Evolutionary conservation across 2,797 vertebrate species (phyloP).

Genomic region (Hemibagrus guttatus): DNA sequence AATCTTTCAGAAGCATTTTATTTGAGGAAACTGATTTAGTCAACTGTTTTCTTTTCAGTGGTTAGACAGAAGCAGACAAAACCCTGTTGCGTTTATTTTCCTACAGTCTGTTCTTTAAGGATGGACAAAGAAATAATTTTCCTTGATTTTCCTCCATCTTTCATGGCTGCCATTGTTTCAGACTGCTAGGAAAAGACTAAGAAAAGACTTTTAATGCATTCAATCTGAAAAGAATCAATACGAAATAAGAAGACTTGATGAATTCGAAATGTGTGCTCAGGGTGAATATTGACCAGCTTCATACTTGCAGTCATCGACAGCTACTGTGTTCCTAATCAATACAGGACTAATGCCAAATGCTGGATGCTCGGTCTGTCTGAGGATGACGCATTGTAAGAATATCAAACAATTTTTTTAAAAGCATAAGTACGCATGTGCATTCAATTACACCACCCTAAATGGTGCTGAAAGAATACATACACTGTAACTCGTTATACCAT

Average conservation of each 20-base stretch:
- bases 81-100: neutral
- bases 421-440: neutral
- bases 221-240: constrained; percentile 75
- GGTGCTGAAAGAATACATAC: neutral
- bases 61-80: neutral
- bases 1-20: constrained; percentile 20
- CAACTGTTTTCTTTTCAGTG: neutral
- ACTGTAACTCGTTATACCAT: neutral
- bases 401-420: constrained; percentile 26
- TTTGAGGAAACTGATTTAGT: neutral
- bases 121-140: constrained; percentile 15
- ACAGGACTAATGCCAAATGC: constrained; percentile 57
- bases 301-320: constrained; percentile 66
- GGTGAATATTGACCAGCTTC: constrained; percentile 74
- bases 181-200: constrained; percentile 61
- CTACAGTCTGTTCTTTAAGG: neutral
- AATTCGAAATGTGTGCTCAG: constrained; percentile 76
- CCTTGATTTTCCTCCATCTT: neutral
- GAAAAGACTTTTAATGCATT: constrained; percentile 62
- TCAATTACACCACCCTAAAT: neutral
- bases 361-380: constrained; percentile 34
- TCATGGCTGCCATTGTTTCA: constrained; percentile 38
- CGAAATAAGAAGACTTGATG: constrained; percentile 73
- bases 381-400: constrained; percentile 21
- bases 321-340: constrained; percentile 62